Conservation (phyloP, 2,797 vertebrate species). For the Smutsia temminckii region DNA sequence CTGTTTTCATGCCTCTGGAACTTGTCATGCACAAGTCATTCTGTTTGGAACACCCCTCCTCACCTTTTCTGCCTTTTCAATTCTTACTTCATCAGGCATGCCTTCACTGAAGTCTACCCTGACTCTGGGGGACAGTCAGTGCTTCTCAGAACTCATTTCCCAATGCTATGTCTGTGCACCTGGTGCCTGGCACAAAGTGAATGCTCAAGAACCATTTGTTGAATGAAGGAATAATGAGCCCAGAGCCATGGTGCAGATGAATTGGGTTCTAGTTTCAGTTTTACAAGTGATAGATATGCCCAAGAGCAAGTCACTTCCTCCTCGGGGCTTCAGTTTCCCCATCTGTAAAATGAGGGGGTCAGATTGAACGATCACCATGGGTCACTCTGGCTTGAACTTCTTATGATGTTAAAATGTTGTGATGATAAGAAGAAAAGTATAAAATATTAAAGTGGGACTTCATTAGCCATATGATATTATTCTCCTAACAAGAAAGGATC, state of each 20-base stretch:
- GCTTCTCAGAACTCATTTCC: not conserved
- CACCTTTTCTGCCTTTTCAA: not conserved
- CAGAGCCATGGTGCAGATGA: not conserved
- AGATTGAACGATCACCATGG: not conserved
- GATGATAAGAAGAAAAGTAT: not conserved
- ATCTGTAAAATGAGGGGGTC: not conserved
- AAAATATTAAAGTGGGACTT: conserved; percentile 33
- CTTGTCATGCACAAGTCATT: not conserved
- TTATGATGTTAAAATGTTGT: not conserved
- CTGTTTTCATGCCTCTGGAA: not conserved
- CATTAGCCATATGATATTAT: conserved; percentile 19
- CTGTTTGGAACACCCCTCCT: not conserved
- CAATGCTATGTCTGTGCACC: not conserved
- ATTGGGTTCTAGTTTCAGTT: not conserved
- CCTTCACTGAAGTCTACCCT: not conserved
- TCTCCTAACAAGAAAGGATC: not conserved
- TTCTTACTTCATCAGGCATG: not conserved
- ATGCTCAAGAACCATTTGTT: not conserved
- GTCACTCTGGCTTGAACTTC: not conserved
- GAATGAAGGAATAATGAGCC: not conserved
- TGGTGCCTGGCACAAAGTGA: not conserved
- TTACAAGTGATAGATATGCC: not conserved
- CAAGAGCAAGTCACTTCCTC: not conserved
- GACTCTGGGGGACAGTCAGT: not conserved
- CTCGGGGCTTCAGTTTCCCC: not conserved